phyloP scores from a whole-genome alignment of 2,888 invertebrate species.

The Drosophila lacicola region DNA sequence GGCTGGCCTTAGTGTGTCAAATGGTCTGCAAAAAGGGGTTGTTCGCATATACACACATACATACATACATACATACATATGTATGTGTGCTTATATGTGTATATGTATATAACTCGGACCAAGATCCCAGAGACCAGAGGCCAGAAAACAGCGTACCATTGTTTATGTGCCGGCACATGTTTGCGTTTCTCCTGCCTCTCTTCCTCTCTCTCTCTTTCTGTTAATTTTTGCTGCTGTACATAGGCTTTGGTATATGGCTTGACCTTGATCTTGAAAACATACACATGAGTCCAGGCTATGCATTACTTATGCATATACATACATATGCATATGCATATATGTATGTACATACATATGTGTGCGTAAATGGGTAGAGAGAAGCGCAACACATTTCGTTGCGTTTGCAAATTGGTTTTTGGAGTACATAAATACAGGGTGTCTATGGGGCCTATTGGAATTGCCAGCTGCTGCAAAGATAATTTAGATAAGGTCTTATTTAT shows the following conservation, averaged over 20 bases:
- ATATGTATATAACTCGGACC: not conserved
- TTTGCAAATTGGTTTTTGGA: constrained; percentile 11
- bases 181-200: constrained; percentile 38
- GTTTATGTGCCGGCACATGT: constrained; percentile 71
- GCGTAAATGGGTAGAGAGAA: constrained; percentile 2
- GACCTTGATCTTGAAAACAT: constrained; percentile 83
- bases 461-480: not conserved
- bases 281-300: constrained; percentile 19
- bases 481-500: not conserved
- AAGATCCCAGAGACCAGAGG: not conserved
- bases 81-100: too few relatives aligned
- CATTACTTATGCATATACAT: not conserved
- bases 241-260: constrained; percentile 53
- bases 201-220: constrained; percentile 5
- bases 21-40: constrained; percentile 69
- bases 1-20: constrained; percentile 70
- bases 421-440: constrained; percentile 50
- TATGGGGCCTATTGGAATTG: not conserved
- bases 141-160: constrained; percentile 38
- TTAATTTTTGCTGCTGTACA: constrained; percentile 23
- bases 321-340: not conserved
- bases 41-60: constrained; percentile 5
- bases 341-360: not conserved
- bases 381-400: constrained; percentile 14
- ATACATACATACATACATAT: too few relatives aligned